A percentile compares a stretch with the other conserved stretches of the same genome.
Evolutionary conservation across 2,888 invertebrate genomes (phyloP).

Genomic region (Rhagonycha lutea): DNA sequence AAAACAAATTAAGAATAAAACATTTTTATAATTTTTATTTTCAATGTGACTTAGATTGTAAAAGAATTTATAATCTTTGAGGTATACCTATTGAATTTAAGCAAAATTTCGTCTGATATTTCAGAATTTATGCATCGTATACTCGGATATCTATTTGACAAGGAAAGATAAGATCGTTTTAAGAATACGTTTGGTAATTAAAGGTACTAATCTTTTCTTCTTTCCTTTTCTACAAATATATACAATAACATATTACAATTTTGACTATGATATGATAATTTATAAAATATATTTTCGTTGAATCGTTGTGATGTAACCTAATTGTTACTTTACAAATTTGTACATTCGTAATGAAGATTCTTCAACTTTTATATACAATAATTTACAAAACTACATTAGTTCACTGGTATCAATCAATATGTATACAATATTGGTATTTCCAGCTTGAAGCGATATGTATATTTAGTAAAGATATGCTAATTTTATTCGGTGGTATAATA

Average conservation of each 20-base stretch:
- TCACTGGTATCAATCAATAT: constrained; percentile 27
- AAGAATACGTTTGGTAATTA: constrained; percentile 42
- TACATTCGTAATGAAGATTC: constrained; percentile 37
- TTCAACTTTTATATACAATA: constrained; percentile 37
- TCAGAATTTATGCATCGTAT: constrained; percentile 41
- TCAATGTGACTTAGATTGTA: background rate
- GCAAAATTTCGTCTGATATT: constrained; percentile 7
- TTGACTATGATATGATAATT: constrained; percentile 49
- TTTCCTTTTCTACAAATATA: constrained; percentile 41
- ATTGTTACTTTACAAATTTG: constrained; percentile 48
- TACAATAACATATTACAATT: constrained; percentile 41
- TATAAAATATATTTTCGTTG: constrained; percentile 50
- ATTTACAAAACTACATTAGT: constrained; percentile 44
- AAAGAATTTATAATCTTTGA: background rate
- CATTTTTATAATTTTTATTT: background rate
- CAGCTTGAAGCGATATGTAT: constrained; percentile 58
- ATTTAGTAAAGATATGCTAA: constrained; percentile 50
- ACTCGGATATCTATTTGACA: constrained; percentile 42
- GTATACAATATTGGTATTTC: constrained; percentile 44
- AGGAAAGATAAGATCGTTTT: constrained; percentile 34
- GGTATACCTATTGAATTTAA: constrained; percentile 4
- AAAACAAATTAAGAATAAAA: background rate
- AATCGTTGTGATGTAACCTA: constrained; percentile 44
- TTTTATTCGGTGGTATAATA: constrained; percentile 34
- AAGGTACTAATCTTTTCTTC: constrained; percentile 18